Conservation (phyloP, 2,797 vertebrate species). For the Xyrichtys novacula region DNA sequence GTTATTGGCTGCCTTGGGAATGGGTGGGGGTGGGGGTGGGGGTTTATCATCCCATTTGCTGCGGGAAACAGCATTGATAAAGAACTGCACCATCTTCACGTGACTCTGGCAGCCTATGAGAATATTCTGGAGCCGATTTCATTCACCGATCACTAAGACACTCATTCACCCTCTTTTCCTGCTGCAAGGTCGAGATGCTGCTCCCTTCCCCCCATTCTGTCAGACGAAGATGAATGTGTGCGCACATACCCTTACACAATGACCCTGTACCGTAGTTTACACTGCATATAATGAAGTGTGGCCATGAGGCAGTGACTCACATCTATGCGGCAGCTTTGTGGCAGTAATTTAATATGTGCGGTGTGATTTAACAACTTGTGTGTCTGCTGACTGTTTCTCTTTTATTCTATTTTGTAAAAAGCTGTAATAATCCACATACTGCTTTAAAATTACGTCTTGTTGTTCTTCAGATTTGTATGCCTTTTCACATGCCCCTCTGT, state of each 20-base stretch:
- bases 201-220: constrained; percentile 55
- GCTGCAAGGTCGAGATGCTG: constrained; percentile 75
- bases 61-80: constrained; percentile 42
- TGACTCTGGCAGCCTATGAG: constrained; percentile 56
- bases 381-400: background rate
- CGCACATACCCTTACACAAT: constrained; percentile 46
- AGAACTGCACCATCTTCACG: constrained; percentile 23
- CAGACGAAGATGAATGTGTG: constrained; percentile 34
- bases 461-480: no score
- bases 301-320: constrained; percentile 55
- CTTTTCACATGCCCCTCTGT: no score
- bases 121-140: constrained; percentile 49
- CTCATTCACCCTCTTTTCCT: constrained; percentile 67
- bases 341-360: constrained; percentile 14
- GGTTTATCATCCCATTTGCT: constrained; percentile 42
- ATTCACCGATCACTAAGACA: constrained; percentile 66
- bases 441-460: no score
- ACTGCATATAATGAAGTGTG: constrained; percentile 23
- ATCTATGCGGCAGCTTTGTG: constrained; percentile 35
- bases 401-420: no score
- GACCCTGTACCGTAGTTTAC: constrained; percentile 45
- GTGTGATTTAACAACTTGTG: background rate
- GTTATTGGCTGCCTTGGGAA: constrained; percentile 34
- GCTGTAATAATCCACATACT: no score
- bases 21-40: no score